Evolutionary conservation across 2,113 vertebrate genomes (phyloP), one percentile per base, ranked within the genome.

Genomic region (Furnarius figulus): DNA sequence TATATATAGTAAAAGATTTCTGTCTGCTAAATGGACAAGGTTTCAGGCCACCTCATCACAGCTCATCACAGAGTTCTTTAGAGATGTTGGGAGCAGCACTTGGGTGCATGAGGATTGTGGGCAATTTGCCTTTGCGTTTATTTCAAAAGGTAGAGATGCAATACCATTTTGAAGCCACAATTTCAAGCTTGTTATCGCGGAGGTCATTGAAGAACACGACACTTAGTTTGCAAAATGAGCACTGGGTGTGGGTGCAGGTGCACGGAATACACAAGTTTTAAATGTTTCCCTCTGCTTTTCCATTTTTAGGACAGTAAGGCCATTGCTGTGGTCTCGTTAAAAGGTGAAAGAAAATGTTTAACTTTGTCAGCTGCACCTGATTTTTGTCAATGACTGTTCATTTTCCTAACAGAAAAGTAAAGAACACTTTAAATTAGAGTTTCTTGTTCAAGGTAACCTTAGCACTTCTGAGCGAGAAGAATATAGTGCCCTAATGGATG

Each of bases 101-200:
- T 77, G 46, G 12, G 23, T 74, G 68, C 50, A 65, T 53, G 73
- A 78, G 56, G 40, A 23, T 42, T 2, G 5, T 63, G 37, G 86
- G 55, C 55, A 59, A n/a, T 2, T 3, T 16, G 5, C 56, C 46
- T 20, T 47, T 81, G 87, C 77, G 76, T 33, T 66, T 27, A 35
- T 55, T 77, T 70, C 63, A 14, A 53, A 66, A 92, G 55, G 4
- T 47, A 6, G 14, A 31, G 53, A 20, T 81, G 88, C 14, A 17
- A 24, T 42, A 11, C 50, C 46, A 31, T 46, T 79, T 62, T 80
- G 83, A 90, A 90, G 72, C 12, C 50, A 25, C 50, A 27, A 13
- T 93, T 83, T 88, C 92, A 80, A 92, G 76, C 79, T 92, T 78
- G 79, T 96, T 95, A 84, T 77, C 50, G 2, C 24, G 39, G 79